Evolutionary conservation across 2,888 invertebrate species (phyloP).

Genomic region (Epinotia brunnichana): DNA sequence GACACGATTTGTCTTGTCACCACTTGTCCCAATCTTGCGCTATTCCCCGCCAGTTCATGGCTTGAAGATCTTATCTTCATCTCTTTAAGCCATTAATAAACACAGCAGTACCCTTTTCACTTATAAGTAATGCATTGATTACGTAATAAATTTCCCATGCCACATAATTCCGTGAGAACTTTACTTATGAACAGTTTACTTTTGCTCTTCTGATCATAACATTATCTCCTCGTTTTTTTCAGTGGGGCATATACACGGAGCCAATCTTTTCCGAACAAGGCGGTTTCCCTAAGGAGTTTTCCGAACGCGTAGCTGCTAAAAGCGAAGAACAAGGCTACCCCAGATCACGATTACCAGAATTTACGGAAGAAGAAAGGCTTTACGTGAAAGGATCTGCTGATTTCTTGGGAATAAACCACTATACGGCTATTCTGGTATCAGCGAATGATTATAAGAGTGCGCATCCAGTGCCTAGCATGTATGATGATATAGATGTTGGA

Average conservation of each 20-base stretch:
- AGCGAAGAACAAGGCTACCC: conserved; percentile 71
- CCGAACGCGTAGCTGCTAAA: conserved; percentile 70
- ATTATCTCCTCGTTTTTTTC: conserved; percentile 42
- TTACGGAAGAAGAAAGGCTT: conserved; percentile 68
- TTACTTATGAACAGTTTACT: too few relatives aligned
- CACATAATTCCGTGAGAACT: not conserved
- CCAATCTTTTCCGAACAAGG: conserved; percentile 79
- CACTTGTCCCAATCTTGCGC: too few relatives aligned
- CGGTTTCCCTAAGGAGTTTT: conserved; percentile 79
- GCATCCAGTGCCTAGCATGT: conserved; percentile 21
- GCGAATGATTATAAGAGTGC: conserved; percentile 51
- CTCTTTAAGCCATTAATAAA: too few relatives aligned
- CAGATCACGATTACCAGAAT: conserved; percentile 73
- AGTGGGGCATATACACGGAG: conserved; percentile 77
- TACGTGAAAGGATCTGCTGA: conserved; percentile 64
- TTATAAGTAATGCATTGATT: too few relatives aligned
- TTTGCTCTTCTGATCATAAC: too few relatives aligned
- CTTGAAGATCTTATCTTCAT: too few relatives aligned
- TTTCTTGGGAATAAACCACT: conserved; percentile 86
- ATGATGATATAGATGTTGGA: conserved; percentile 36
- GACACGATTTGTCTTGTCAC: too few relatives aligned
- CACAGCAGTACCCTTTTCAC: too few relatives aligned
- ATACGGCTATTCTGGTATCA: conserved; percentile 74
- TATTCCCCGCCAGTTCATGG: too few relatives aligned
- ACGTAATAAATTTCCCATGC: conserved; percentile 4